phyloP scores from a whole-genome alignment of 2,888 invertebrate genomes.

The Drosophila vallismaia region DNA sequence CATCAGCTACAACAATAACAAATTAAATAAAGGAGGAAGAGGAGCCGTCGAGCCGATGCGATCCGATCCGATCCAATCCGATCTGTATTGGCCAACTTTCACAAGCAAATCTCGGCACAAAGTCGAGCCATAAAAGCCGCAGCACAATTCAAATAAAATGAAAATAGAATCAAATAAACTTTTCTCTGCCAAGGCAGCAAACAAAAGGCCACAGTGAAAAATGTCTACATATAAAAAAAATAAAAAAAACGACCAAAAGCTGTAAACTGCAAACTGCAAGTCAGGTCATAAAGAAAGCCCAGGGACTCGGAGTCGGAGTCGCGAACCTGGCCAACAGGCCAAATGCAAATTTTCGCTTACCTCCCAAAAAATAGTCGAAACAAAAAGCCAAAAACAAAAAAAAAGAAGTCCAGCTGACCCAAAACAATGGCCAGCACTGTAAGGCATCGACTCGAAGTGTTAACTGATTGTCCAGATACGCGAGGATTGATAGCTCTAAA shows the following conservation, averaged over 20 bases:
- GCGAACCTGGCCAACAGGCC: constrained; percentile 59
- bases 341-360: constrained; percentile 63
- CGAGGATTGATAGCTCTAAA: constrained; percentile 36
- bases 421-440: constrained; percentile 42
- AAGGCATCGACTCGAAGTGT: constrained; percentile 39
- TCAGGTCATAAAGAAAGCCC: constrained; percentile 73
- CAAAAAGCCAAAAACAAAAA: constrained; percentile 6
- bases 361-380: constrained; percentile 22
- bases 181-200: constrained; percentile 55
- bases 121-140: constrained; percentile 69
- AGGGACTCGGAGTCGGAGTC: constrained; percentile 53
- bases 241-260: constrained; percentile 4
- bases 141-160: constrained; percentile 78
- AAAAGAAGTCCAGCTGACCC: constrained; percentile 21
- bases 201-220: constrained; percentile 67
- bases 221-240: constrained; percentile 34
- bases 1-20: constrained; percentile 3
- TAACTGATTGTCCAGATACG: constrained; percentile 40
- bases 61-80: constrained; percentile 57
- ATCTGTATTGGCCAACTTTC: constrained; percentile 62
- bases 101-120: constrained; percentile 71
- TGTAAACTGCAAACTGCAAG: constrained; percentile 41
- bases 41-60: constrained; percentile 13
- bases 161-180: constrained; percentile 78
- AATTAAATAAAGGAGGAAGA: constrained; percentile 23